Base-by-base conservation (phyloP, 53 echinoderm and acorn worm species). In the Luidia sarsii region DNA sequence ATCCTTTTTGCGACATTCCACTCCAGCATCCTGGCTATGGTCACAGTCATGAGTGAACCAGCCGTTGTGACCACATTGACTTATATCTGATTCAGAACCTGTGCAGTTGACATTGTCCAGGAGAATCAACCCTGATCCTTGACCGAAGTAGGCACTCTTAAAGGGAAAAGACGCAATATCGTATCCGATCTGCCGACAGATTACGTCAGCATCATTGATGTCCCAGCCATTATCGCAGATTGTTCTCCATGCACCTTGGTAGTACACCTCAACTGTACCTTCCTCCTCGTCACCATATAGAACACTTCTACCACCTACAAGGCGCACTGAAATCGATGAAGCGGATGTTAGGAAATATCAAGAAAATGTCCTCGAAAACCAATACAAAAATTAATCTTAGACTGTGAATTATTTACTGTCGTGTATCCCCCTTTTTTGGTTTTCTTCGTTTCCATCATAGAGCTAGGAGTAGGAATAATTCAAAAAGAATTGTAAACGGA, bases 101-200 rank as follows among this genome's bases (percentile, higher is more conserved):
- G 18, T 21, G 19, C 88, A 87, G 2, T 19, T 10, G 18, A 82
- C 67, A 27, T 82, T 31, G 39, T 73, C 67, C 4, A 87, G 57
- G 11, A 56, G 30, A 24, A 87, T 74, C 11, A 24, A 24, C 20
- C 82, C 82, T 10, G 68, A 51, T 8, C 88, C 88, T 55, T 57
- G 43, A 15, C 88, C 88, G 24, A 87, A 87, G 33, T 52, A 55
- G 30, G 82, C 82, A 18, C 33, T 52, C 29, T 33, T 1, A 11
- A 32, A 29, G 32, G 88, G 67, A 21, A 31, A 45, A 2, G 66
- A 29, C 4, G 82, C 88, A 2, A 65, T 53, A 25, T 33, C 24
- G 14, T 53, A 87, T 24, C 82, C 88, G n/a, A 87, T 74, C 23
- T 64, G 57, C 16, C 66, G 52, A 25, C 88, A 87, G 73, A 68